Evolutionary conservation across 2,888 invertebrate species (phyloP).

Genomic region (Nephrotoma appendiculata): DNA sequence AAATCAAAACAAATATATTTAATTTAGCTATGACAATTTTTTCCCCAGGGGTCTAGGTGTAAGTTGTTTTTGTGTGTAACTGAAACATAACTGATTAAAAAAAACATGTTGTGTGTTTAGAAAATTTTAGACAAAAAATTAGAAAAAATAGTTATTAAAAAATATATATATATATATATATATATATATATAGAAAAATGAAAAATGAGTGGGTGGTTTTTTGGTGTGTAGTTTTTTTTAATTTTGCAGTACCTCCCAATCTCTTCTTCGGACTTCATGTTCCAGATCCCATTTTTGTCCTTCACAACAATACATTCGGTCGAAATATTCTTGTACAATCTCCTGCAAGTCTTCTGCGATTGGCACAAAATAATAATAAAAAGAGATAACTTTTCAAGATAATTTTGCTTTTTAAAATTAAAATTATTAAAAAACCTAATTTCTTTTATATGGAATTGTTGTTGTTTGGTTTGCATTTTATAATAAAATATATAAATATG

Average conservation of each 20-base stretch:
- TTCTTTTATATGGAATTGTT: neutral
- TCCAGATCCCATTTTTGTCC: conserved; percentile 99
- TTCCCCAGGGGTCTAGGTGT: neutral
- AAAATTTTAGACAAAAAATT: neutral
- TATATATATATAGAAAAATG: neutral
- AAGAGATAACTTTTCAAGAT: neutral
- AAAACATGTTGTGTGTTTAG: neutral
- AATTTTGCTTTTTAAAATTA: neutral
- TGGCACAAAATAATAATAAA: conserved; percentile 5
- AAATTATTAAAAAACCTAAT: neutral
- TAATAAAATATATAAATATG: neutral
- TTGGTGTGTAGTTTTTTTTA: conserved; percentile 1
- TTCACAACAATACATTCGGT: conserved; percentile 94
- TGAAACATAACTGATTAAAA: neutral
- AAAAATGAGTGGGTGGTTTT: neutral
- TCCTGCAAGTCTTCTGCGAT: conserved; percentile 56
- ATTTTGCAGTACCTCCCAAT: conserved; percentile 85
- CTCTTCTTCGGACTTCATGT: conserved; percentile 98
- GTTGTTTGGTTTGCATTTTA: neutral
- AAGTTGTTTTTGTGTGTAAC: neutral
- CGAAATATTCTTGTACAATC: conserved; percentile 92
- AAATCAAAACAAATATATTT: neutral
- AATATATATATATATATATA: neutral
- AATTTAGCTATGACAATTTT: neutral
- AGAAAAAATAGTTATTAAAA: neutral